Evolutionary conservation across 2,888 invertebrate genomes (phyloP), one percentile per base, ranked within the genome.

Genomic region (Habrosyne pyritoides): DNA sequence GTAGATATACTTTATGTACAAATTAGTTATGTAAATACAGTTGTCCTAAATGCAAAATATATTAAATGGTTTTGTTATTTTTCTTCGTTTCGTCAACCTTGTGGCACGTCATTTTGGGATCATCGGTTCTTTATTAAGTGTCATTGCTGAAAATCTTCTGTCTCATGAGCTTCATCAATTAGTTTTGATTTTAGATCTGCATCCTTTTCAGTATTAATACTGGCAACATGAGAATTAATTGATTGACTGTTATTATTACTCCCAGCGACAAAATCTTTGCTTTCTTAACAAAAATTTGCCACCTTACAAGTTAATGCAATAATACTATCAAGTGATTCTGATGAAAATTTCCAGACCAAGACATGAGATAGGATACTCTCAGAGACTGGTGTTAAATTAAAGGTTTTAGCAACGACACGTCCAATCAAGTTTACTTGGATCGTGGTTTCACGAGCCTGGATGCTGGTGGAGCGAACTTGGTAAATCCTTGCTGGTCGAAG

Each of bases 401-500:
- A n/a, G n/a, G n/a, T n/a, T 59, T 52, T 49, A 57, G 56, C 55
- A 62, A 59, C 60, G 63, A 60, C 10, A 56, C 26, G 2, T 24
- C 21, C 28, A 21, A 18, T 47, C 24, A 10, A 57, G 49, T 68
- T 77, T 77, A 88, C 77, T 90, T 90, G 64, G 85, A 80, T 57
- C 91, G 79, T n/a, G 96, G 96, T 78, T 95, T 95, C 75, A 96
- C 95, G 70, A 95, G 94, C 75, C 97, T 95, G 69, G 96, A 96
- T 36, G 96, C 94, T 57, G 97, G 97, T 53, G 97, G 95, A 26
- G 96, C 96, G 77, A 97, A 94, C 90, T 97, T 96, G 75, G 95
- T 93, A 88, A 97, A 97, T n/a, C 96, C 97, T 66, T 96, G 94
- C 73, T 97, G 95, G 87, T 97, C 97, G 84, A 97, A 97, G 53